Base-by-base conservation (phyloP, 2,113 vertebrate species). In the Larimichthys crocea region DNA sequence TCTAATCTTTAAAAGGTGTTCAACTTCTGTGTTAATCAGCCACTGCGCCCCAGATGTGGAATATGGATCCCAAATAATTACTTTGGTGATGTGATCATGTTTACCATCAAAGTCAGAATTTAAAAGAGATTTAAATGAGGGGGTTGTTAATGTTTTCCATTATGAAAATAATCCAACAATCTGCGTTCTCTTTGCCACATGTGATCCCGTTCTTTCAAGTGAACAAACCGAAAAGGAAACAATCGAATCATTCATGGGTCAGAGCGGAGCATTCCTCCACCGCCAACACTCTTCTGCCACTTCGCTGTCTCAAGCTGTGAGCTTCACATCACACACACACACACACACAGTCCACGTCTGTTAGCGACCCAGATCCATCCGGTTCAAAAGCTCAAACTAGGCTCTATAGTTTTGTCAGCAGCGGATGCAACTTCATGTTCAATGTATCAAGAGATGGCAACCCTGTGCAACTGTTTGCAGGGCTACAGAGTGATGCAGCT, bases 201-300 rank as follows among this genome's bases (percentile, higher is more conserved):
- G 26, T 29, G 22, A 69, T 71, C 4, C 31, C 44, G 48, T 69
- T 82, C 70, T 68, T 79, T 78, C 22, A 57, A 80, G 65, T 2
- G 24, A 46, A 10, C 71, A 67, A 80, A 87, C 70, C 2, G 69
- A 85, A 76, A 40, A 78, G 35, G 44, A 88, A 62, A 93, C 93
- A 93, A 92, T 91, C 62, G 61, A 15, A 84, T 91, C 86, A 83
- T 93, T 93, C 90, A 93, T 57, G 67, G 84, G 65, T 89, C 84
- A 49, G 62, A 70, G 42, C 0, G n/a, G 68, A 76, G 77, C 84
- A 90, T 93, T 89, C 90, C 79, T 83, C 49, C 44, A 7, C 71
- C 93, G 72, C 92, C 91, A 91, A 93, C 91, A 50, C 82, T 68
- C 77, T 24, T 35, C 31, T 66, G 83, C 74, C 78, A 79, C 76